Evolutionary conservation across 37 sponge, comb jelly and placozoan species (phyloP), one percentile per base, ranked within the genome.

Genomic region (Dysidea cf. avara): DNA sequence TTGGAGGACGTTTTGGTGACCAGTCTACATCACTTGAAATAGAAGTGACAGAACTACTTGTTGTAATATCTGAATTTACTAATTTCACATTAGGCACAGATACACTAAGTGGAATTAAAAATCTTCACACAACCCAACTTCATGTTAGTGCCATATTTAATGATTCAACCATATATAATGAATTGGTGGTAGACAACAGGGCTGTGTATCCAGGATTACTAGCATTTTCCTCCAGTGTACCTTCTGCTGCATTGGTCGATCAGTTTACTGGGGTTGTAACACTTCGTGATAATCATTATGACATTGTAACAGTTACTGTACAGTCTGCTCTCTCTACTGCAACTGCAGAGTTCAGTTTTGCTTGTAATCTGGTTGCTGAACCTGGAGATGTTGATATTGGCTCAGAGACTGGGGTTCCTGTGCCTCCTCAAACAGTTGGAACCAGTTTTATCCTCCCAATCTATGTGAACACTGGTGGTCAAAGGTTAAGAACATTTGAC

Each of bases 301-400:
- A 49, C 16, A 28, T 32, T 5, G 82, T 87, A 14, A 64, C 77
- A 0, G 25, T 87, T 21, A 71, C 79, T 31, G 78, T 73, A 59
- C 3, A 56, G n/a, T 12, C 38, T 28, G 34, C 18, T 26, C 9
- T 22, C 4, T 49, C 20, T 11, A 24, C 3, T 24, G 55, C 34
- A 17, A 76, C 51, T 13, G 26, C 58, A 25, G 58, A 47, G 14
- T 12, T 76, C 0, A 58, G 49, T 53, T 75, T 87, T 64, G 69
- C 65, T 16, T 81, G 82, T 61, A 93, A 93, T 69, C 83, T 93
- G 16, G 57, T 34, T 11, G 89, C 94, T 13, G 78, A 40, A 13
- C 50, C 82, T 16, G 94, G 94, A 13, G 94, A 93, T 67, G 74
- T 87, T 5, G 94, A 93, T 65, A 24, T 88, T 2, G 94, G 94